phyloP scores from a whole-genome alignment of 2,888 invertebrate species.

The Papilio protenor region DNA sequence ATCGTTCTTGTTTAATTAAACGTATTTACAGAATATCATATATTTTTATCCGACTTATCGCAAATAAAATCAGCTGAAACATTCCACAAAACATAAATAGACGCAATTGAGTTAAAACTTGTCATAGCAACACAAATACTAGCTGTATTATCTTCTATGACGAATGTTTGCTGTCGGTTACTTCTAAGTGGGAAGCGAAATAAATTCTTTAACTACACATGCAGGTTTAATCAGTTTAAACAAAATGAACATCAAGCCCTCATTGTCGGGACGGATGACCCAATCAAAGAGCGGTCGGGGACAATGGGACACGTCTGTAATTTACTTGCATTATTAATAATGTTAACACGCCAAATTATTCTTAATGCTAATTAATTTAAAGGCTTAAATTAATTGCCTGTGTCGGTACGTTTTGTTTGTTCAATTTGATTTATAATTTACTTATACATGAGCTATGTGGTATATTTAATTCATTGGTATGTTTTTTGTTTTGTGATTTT shows the following conservation, averaged over 20 bases:
- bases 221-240: conserved; percentile 39
- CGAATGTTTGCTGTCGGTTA: not conserved
- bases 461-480: not conserved
- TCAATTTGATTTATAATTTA: not conserved
- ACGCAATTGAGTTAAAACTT: not conserved
- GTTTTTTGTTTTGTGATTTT: not conserved
- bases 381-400: conserved; percentile 17
- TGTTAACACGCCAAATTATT: conserved; percentile 34
- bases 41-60: conserved; percentile 30
- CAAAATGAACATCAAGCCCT: conserved; percentile 38
- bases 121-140: not conserved
- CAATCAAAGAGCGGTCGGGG: conserved; percentile 40
- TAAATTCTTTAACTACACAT: not conserved
- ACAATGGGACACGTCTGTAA: conserved; percentile 39
- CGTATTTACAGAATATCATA: conserved; percentile 22
- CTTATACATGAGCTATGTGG: not conserved
- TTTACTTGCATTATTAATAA: conserved; percentile 38
- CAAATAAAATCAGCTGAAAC: conserved; percentile 37
- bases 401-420: not conserved
- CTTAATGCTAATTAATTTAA: conserved; percentile 35
- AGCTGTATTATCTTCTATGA: not conserved
- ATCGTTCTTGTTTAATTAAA: conserved; percentile 6
- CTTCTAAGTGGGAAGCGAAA: not conserved
- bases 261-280: conserved; percentile 36
- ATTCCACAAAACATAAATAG: conserved; percentile 25